Evolutionary conservation across 2,797 vertebrate species (phyloP), one percentile per base, ranked within the genome.

Genomic region (Eupleurogrammus muticus): DNA sequence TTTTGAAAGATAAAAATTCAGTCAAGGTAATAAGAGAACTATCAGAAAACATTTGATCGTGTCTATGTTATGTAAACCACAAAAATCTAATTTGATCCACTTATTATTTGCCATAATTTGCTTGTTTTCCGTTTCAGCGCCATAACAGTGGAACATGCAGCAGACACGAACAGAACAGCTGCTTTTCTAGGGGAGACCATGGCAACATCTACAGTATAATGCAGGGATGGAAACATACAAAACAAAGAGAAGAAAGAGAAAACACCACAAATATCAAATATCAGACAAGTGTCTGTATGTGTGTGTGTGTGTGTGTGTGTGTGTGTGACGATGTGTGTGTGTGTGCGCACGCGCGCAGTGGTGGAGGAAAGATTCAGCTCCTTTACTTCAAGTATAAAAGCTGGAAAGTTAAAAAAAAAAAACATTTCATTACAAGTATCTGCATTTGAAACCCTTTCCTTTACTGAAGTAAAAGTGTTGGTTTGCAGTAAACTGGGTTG

Each of bases 241-340:
- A 44, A 44, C 6, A 16, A 14, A n/a, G 7, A 5, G 7, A 10
- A 51, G 54, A 55, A 75, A 60, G 49, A 62, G 73, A 32, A 81
- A 86, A 77, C 62, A 67, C 47, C 83, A 82, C 85, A 72, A 79
- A 82, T 73, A 82, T 73, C 51, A 81, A 66, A 82, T 68, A 51
- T 32, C 36, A 73, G 54, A 68, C 66, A 19, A 46, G 47, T 21
- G 6, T 28, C 9, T 36, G 35, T 36, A 10, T 36, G 28, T 44
- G 50, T 32, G 59, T 36, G 62, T 42, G 58, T 32, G 40, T 6
- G 28, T 6, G 3, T 6, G 28, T 6, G 35, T 11, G 35, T 11
- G 35, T 36, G 28, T 17, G n/a, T n/a, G n/a, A n/a, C n/a, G n/a
- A n/a, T n/a, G n/a, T n/a, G 50, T 32, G 59, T 36, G 62, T 42